Base-by-base conservation (phyloP, 2,888 invertebrate genomes). In the Ditylenchus weischeri region DNA sequence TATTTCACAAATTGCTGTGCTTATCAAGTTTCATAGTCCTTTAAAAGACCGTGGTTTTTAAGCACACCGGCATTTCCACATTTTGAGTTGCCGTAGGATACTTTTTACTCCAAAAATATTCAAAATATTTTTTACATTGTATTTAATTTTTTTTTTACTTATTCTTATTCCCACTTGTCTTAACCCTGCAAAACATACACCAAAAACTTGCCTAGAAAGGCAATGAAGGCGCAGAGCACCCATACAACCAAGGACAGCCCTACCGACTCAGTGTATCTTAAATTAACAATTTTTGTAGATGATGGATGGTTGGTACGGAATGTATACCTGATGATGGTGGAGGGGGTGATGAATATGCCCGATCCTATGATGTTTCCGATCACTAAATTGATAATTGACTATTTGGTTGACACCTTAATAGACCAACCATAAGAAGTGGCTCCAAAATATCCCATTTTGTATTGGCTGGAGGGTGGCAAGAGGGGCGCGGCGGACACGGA, bases 241-340 rank as follows among this genome's bases (percentile, higher is more conserved):
- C 96, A 96, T 15, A 98, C 92, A 51, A 96, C 84, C 8, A 98
- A 86, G 68, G 93, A 90, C 65, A 91, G 88, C 78, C 94, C 95
- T 0, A 94, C 93, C 76, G 93, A 93, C 58, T 79, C 77, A 5
- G 79, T 77, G 61, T 48, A 66, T 29, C 29, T 29, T 13, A 73
- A 57, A 48, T 29, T 29, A 29, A 29, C 29, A 29, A 29, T 29
- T 29, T 29, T 29, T 29, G 29, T 29, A 29, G 29, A 5, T 29
- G 5, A 5, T 29, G 29, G 29, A 4, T 29, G 2, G 2, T 29
- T 29, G 29, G 29, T 29, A 29, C 5, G 29, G 29, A 29, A 29
- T 29, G 29, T 29, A 29, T 43, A 43, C 29, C 54, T 21, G n/a
- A 76, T 62, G n/a, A 75, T 77, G 60, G 72, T 71, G 18, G 75